A percentile compares a stretch with the other conserved stretches of the same genome.
These are phyloP conservation scores for Malurus alboscapulatus DNA, from an alignment of 2,113 vertebrate genomes.

Conservation along the genomic window DNA sequence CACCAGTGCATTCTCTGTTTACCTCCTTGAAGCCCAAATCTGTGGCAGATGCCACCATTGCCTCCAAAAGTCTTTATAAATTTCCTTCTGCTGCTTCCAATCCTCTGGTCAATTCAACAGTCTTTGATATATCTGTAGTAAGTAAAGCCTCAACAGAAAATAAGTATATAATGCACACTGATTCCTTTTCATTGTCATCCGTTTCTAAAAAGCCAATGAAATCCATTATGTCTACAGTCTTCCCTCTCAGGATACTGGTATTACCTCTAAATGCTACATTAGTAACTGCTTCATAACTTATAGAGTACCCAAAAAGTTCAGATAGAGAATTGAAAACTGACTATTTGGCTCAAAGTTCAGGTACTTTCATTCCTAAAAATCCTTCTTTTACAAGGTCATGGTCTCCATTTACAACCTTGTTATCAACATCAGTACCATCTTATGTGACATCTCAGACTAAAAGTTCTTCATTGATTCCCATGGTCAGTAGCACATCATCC, in stretches of 20 bases:
- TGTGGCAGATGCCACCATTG: background rate
- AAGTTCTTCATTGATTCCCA: background rate
- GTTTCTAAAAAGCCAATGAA: background rate
- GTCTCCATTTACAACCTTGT: background rate
- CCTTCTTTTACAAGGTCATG: background rate
- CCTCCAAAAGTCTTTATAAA: background rate
- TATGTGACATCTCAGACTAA: background rate
- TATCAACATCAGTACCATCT: background rate
- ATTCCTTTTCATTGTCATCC: background rate
- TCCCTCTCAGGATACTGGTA: background rate
- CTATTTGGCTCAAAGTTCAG: background rate
- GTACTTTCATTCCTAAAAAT: background rate
- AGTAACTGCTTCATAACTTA: background rate
- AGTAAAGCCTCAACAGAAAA: background rate
- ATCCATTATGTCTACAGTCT: background rate
- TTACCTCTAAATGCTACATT: background rate
- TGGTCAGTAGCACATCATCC: background rate
- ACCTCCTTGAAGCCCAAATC: background rate
- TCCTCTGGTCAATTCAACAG: background rate
- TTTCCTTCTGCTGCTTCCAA: background rate
- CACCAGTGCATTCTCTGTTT: background rate
- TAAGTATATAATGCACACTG: background rate
- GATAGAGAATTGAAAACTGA: background rate
- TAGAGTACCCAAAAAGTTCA: background rate
- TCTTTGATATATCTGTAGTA: background rate